A percentile compares a stretch with the other conserved stretches of the same genome.
Conservation (phyloP, 2,113 vertebrate genomes). For the Leucoraja erinaceus region DNA sequence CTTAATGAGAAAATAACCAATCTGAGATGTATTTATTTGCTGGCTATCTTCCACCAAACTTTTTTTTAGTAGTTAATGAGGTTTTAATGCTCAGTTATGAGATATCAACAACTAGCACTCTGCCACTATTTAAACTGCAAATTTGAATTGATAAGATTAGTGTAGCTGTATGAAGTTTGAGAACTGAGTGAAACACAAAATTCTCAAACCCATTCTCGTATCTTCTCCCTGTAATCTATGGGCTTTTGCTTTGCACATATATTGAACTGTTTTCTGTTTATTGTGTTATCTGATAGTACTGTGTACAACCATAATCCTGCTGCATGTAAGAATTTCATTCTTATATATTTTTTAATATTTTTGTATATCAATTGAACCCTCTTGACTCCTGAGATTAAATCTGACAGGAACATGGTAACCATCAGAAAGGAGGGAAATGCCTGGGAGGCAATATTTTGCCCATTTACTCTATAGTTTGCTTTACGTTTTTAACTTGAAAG, state of each 20-base stretch:
- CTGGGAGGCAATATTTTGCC: background rate
- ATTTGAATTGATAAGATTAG: constrained; percentile 18
- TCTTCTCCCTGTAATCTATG: too few relatives aligned
- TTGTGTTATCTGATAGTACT: too few relatives aligned
- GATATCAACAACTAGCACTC: background rate
- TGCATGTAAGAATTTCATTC: too few relatives aligned
- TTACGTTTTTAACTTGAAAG: background rate
- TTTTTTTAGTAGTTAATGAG: background rate
- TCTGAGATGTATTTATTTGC: constrained; percentile 6
- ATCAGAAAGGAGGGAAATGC: too few relatives aligned
- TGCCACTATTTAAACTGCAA: background rate
- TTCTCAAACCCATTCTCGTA: too few relatives aligned
- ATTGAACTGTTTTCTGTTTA: too few relatives aligned
- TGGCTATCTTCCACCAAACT: background rate
- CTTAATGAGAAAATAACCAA: constrained; percentile 14
- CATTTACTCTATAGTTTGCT: background rate
- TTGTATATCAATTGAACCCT: too few relatives aligned
- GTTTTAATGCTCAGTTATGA: constrained; percentile 18
- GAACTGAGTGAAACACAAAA: background rate
- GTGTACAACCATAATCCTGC: too few relatives aligned
- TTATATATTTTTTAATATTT: too few relatives aligned
- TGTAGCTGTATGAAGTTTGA: background rate
- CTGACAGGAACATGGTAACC: too few relatives aligned
- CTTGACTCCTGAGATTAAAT: too few relatives aligned
- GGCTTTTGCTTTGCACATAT: too few relatives aligned